phyloP scores from a whole-genome alignment of 37 sponge, comb jelly and placozoan species.

The Eunapius fragilis region DNA sequence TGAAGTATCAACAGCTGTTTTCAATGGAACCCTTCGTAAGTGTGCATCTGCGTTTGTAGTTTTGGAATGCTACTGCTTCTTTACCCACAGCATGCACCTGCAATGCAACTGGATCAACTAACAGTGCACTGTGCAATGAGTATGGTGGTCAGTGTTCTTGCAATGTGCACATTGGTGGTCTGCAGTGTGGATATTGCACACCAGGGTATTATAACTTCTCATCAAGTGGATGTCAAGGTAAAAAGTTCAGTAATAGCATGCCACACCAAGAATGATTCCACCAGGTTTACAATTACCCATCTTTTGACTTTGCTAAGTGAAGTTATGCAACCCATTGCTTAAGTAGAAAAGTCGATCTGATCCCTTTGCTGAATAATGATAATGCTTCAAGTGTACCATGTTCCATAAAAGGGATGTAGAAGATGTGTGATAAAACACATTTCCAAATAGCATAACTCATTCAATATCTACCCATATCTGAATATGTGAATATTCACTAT shows the following conservation, averaged over 20 bases:
- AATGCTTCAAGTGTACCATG: no score
- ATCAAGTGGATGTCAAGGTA: constrained; percentile 57
- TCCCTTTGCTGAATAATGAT: no score
- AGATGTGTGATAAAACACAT: no score
- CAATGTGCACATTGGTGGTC: constrained; percentile 71
- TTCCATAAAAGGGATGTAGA: no score
- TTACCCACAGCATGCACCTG: constrained; percentile 65
- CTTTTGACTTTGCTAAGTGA: no score
- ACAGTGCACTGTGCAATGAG: constrained; percentile 23
- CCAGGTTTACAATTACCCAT: no score
- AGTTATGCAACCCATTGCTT: no score
- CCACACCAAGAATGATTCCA: no score
- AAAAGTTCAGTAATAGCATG: background rate
- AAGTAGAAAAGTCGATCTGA: no score
- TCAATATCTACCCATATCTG: no score
- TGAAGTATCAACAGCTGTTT: constrained; percentile 44
- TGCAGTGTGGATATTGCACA: constrained; percentile 70
- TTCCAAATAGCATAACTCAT: no score
- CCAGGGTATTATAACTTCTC: constrained; percentile 56
- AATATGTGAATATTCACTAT: no score
- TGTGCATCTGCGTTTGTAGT: background rate
- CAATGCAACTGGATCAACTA: constrained; percentile 37
- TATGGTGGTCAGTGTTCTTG: constrained; percentile 83
- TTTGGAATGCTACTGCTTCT: background rate
- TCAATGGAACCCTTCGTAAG: constrained; percentile 66